phyloP scores from a whole-genome alignment of 1,140 invertebrate species.

The Drosophila athabasca region DNA sequence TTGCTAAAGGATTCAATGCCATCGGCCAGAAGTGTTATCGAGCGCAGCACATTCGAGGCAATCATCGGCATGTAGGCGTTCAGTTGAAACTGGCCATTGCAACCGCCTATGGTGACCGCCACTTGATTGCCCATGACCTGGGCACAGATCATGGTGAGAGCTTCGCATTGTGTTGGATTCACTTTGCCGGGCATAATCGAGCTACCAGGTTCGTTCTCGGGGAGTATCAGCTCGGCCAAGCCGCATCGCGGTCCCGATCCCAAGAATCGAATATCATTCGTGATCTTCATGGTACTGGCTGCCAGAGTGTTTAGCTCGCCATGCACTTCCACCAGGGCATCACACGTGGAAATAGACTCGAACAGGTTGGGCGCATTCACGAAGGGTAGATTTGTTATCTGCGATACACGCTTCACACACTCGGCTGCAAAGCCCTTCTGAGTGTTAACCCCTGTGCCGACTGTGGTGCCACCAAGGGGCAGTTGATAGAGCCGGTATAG shows the following conservation, averaged over 20 bases:
- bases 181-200: conserved; percentile 99
- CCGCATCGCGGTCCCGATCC: conserved; percentile 98
- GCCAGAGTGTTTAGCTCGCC: conserved; percentile 97
- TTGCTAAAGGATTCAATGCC: conserved; percentile 93
- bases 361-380: conserved; percentile 98
- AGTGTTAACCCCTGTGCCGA: conserved; percentile 97
- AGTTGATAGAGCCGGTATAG: conserved; percentile 94
- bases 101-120: conserved; percentile 94
- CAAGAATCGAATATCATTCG: conserved; percentile 97
- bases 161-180: conserved; percentile 99
- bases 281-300: conserved; percentile 98
- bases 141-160: conserved; percentile 98
- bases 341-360: conserved; percentile 96
- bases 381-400: conserved; percentile 92
- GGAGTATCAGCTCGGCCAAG: conserved; percentile 95
- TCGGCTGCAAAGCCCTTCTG: conserved; percentile 92
- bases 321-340: conserved; percentile 97
- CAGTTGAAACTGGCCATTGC: conserved; percentile 98
- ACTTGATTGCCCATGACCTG: conserved; percentile 99
- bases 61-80: conserved; percentile 99
- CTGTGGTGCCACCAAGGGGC: conserved; percentile 97
- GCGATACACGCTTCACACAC: conserved; percentile 91
- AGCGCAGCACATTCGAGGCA: conserved; percentile 96
- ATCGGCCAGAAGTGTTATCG: conserved; percentile 94
- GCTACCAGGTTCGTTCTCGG: conserved; percentile 98